Conservation (phyloP, 2,113 vertebrate species). For the Passer montanus region DNA sequence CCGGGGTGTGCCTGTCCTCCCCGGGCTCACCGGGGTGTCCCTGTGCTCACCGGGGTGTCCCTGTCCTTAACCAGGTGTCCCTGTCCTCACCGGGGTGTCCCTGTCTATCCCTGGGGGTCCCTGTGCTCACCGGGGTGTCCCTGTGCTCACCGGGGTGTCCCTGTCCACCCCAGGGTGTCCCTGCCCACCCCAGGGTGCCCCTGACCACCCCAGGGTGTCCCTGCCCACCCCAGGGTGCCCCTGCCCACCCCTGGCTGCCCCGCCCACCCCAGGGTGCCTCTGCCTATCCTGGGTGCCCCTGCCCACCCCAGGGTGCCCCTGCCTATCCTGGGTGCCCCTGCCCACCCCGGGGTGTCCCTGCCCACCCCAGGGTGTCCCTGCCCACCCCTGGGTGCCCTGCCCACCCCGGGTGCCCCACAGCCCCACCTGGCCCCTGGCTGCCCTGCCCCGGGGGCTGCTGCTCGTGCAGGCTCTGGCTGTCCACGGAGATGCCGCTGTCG, state of each 20-base stretch:
- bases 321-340: too few relatives aligned
- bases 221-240: too few relatives aligned
- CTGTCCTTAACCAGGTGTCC: too few relatives aligned
- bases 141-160: accelerated
- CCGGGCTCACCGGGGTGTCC: background rate
- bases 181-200: background rate
- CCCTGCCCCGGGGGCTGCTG: slow-evolving; percentile 82
- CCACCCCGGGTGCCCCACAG: slow-evolving; percentile 67
- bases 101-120: background rate
- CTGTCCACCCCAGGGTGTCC: too few relatives aligned
- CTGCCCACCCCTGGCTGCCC: too few relatives aligned
- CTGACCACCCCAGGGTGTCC: too few relatives aligned
- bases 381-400: background rate
- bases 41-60: accelerated
- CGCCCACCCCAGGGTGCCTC: too few relatives aligned
- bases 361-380: too few relatives aligned
- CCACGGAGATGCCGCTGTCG: slow-evolving; percentile 97
- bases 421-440: slow-evolving; percentile 75
- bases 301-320: accelerated
- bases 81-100: too few relatives aligned
- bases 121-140: accelerated
- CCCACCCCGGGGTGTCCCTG: accelerated
- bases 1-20: background rate
- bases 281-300: too few relatives aligned
- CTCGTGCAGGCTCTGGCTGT: slow-evolving; percentile 96